Conservation (phyloP, 2,888 invertebrate genomes). For the Eristalinus sepulchralis region DNA sequence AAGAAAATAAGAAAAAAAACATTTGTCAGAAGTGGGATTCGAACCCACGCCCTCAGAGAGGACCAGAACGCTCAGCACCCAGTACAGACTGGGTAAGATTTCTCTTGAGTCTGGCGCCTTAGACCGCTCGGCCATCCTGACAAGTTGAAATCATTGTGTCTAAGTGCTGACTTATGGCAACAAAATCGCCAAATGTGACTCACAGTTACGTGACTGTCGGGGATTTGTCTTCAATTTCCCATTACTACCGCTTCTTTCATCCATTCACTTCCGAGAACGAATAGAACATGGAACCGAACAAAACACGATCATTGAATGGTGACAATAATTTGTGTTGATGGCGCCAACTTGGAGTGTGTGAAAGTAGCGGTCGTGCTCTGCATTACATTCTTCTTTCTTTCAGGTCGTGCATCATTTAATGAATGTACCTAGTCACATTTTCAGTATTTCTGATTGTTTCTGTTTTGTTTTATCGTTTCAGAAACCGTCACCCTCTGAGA, state of each 20-base stretch:
- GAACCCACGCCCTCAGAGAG: conserved; percentile 74
- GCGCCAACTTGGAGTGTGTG: conserved; percentile 16
- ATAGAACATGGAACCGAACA: background rate
- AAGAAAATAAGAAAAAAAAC: conserved; percentile 31
- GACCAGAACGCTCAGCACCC: conserved; percentile 73
- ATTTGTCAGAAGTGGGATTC: conserved; percentile 74
- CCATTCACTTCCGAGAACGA: background rate
- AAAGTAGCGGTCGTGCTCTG: conserved; percentile 28
- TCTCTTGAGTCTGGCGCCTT: conserved; percentile 71
- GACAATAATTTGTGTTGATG: conserved; percentile 25
- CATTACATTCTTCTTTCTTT: conserved; percentile 8
- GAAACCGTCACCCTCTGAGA: conserved; percentile 41
- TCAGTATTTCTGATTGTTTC: background rate
- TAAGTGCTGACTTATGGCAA: background rate
- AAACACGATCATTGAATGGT: background rate
- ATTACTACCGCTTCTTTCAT: background rate
- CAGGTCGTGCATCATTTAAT: conserved; percentile 23
- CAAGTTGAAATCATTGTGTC: background rate
- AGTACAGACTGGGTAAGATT: conserved; percentile 47
- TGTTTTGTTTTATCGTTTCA: conserved; percentile 25
- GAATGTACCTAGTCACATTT: background rate
- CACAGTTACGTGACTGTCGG: background rate
- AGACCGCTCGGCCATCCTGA: conserved; percentile 75
- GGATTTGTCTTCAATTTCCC: background rate
- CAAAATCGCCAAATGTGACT: background rate